Evolutionary conservation across 2,113 vertebrate species (phyloP).

Genomic region (Myotis davidii): DNA sequence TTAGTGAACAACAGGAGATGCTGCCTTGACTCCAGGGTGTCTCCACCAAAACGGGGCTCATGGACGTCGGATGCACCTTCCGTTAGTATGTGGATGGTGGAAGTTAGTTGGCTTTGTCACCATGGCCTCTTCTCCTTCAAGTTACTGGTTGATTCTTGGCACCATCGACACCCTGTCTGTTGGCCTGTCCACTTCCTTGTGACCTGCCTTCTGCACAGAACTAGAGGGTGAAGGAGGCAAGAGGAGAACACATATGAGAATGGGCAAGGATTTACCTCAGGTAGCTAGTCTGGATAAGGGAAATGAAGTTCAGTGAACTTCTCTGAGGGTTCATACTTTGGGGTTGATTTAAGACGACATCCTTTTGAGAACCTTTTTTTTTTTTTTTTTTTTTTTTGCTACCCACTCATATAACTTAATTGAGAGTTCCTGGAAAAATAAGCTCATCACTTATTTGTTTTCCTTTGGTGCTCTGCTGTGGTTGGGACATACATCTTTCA

Average conservation of each 20-base stretch:
- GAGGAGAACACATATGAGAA: background rate
- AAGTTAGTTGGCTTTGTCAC: slow-evolving; percentile 73
- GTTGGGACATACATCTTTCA: background rate
- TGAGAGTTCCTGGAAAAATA: background rate
- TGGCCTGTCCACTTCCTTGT: background rate
- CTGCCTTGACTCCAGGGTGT: background rate
- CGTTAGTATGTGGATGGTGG: slow-evolving; percentile 54
- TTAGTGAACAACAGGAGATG: slow-evolving; percentile 61
- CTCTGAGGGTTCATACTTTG: background rate
- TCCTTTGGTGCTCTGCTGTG: background rate
- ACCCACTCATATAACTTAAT: background rate
- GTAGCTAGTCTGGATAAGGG: background rate
- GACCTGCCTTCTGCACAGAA: slow-evolving; percentile 39
- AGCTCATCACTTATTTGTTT: background rate
- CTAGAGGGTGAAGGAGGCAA: background rate
- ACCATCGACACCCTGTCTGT: background rate
- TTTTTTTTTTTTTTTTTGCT: background rate
- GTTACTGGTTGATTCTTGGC: slow-evolving; percentile 52
- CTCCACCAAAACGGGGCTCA: slow-evolving; percentile 26
- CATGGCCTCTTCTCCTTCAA: slow-evolving; percentile 52
- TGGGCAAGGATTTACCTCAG: background rate
- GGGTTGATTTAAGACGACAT: background rate
- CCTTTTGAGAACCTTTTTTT: background rate
- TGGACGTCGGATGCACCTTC: slow-evolving; percentile 43
- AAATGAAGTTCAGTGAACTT: background rate